phyloP scores from a whole-genome alignment of 2,113 vertebrate species.

The Anas platyrhynchos region DNA sequence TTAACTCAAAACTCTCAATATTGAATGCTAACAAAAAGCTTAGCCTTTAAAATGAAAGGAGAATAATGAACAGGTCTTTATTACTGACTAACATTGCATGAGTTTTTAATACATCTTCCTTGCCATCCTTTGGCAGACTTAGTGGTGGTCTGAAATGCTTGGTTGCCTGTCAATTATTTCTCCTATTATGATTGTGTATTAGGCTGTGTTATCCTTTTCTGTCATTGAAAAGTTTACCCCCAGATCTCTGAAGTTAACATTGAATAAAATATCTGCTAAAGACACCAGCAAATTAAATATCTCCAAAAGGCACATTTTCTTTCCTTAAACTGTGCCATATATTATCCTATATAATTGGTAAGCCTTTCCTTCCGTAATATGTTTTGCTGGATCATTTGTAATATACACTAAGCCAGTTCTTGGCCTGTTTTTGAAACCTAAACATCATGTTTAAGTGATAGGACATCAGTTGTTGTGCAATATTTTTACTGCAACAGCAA shows the following conservation, averaged over 20 bases:
- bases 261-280: background rate
- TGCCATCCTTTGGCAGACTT: constrained; percentile 5
- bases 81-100: constrained; percentile 11
- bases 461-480: background rate
- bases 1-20: background rate
- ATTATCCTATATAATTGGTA: background rate
- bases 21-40: constrained; percentile 10
- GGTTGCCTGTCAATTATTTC: constrained; percentile 60
- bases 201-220: constrained; percentile 23
- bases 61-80: constrained; percentile 31
- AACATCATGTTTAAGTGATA: background rate
- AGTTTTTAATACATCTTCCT: constrained; percentile 33
- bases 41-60: constrained; percentile 4
- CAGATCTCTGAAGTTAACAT: constrained; percentile 29
- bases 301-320: constrained; percentile 25
- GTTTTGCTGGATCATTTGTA: constrained; percentile 2
- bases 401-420: background rate
- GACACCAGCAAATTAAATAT: background rate
- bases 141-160: constrained; percentile 38
- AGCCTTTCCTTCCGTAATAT: background rate
- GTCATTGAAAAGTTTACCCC: constrained; percentile 19
- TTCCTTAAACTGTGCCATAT: background rate
- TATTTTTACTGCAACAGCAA: background rate
- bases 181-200: constrained; percentile 20
- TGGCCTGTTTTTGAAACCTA: background rate